Evolutionary conservation across 2,888 invertebrate genomes (phyloP), one percentile per base, ranked within the genome.

Genomic region (Metalampra italica): DNA sequence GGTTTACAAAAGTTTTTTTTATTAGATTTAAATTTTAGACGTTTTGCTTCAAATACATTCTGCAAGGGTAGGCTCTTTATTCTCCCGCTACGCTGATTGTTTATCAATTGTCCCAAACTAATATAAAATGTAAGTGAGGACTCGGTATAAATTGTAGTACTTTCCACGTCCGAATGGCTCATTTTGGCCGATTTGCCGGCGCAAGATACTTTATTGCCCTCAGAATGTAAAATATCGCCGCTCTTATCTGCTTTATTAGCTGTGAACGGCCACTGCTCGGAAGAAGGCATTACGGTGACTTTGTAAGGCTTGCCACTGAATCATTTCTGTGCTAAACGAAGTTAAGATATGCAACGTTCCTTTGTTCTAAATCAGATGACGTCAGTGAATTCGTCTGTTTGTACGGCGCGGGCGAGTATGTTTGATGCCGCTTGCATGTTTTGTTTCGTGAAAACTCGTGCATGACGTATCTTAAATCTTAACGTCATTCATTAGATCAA

Each of bases 111-210:
- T 2, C 51, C 67, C 70, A 56, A 36, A 43, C 51, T 45, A 52
- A 52, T 52, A 52, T 49, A 52, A 49, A 52, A 53, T 57, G 56
- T 61, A 64, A 66, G 64, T 67, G 71, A 76, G 71, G 76, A 71
- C 73, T 79, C 74, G 78, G 71, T 71, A 75, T 76, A 85, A 87
- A 87, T 86, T 83, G 82, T 78, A 78, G 82, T 75, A 77, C 76
- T 82, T 79, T 71, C 76, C 71, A 72, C 78, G 71, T 75, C 72
- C 69, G 78, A 83, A 86, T 80, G 82, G 83, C 86, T 84, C 86
- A 85, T 87, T 87, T 82, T 72, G 79, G 78, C 72, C 74, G 82
- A 79, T 79, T 78, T 69, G 68, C 70, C 64, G 68, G 60, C 74
- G 67, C 68, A 73, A 78, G 78, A 78, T 83, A 78, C 76, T 82